Conservation (phyloP, 2,888 invertebrate genomes). For the Ophioninae sp. region DNA sequence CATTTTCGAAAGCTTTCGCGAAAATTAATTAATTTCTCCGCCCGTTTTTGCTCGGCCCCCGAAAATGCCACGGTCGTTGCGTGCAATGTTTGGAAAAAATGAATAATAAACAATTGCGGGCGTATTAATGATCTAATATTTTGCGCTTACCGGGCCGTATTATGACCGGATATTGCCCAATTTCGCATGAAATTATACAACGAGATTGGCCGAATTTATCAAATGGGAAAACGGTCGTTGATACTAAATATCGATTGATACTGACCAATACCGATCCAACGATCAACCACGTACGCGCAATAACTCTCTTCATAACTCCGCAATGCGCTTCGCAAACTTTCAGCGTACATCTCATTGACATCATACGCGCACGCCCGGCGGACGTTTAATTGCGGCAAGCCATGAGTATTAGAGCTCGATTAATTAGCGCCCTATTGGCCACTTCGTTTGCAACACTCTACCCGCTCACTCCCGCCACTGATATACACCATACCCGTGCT, state of each 20-base stretch:
- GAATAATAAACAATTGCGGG: not conserved
- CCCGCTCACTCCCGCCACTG: no score
- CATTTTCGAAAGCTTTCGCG: no score
- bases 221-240: slow-evolving; percentile 11
- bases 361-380: not conserved
- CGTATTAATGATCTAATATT: not conserved
- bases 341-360: not conserved
- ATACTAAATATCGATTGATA: slow-evolving; percentile 4
- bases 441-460: slow-evolving; percentile 32
- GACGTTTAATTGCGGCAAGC: slow-evolving; percentile 53
- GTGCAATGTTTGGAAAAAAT: no score
- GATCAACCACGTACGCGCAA: not conserved
- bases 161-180: not conserved
- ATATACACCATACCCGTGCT: not conserved
- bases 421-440: slow-evolving; percentile 55
- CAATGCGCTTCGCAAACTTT: not conserved
- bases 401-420: slow-evolving; percentile 49
- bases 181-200: slow-evolving; percentile 16
- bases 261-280: no score
- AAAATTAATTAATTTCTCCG: no score
- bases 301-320: not conserved
- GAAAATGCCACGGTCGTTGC: no score
- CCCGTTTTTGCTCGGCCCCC: no score
- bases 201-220: slow-evolving; percentile 7
- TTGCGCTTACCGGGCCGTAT: not conserved